phyloP scores from a whole-genome alignment of 2,888 invertebrate genomes.

The Parochlus steinenii region DNA sequence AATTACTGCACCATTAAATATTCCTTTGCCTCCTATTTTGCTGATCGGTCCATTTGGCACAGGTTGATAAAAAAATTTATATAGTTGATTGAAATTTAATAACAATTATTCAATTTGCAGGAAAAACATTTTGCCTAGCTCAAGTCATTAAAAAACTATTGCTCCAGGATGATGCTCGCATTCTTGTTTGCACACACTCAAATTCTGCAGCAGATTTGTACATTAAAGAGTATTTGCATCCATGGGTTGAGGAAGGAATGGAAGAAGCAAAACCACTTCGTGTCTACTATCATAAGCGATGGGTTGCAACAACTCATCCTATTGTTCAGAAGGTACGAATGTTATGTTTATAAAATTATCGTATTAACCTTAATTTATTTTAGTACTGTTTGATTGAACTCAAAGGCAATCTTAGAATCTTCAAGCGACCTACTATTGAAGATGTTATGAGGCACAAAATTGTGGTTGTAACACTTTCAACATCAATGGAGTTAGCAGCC shows the following conservation, averaged over 20 bases:
- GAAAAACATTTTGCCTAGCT: slow-evolving; percentile 70
- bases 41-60: slow-evolving; percentile 74
- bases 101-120: no score
- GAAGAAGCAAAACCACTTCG: slow-evolving; percentile 51
- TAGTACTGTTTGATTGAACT: slow-evolving; percentile 56
- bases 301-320: slow-evolving; percentile 60
- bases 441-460: slow-evolving; percentile 54
- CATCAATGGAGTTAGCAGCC: slow-evolving; percentile 55
- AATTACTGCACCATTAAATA: slow-evolving; percentile 47
- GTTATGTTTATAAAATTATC: slow-evolving; percentile 9
- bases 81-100: no score
- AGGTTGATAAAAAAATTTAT: no score
- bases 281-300: slow-evolving; percentile 63
- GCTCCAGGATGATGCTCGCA: slow-evolving; percentile 42
- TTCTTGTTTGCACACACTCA: slow-evolving; percentile 72
- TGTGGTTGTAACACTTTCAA: slow-evolving; percentile 63
- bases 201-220: slow-evolving; percentile 77
- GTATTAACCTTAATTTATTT: no score
- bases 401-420: slow-evolving; percentile 36
- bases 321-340: slow-evolving; percentile 42
- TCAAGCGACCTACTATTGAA: slow-evolving; percentile 50
- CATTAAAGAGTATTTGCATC: slow-evolving; percentile 67
- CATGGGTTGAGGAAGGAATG: slow-evolving; percentile 50
- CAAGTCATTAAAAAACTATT: slow-evolving; percentile 53
- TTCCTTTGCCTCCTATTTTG: slow-evolving; percentile 50